Percentiles rank a stretch among this genome's conserved stretches.
These are phyloP conservation scores for Cosmia trapezina DNA, from an alignment of 2,888 invertebrate genomes.

Conservation along the genomic window DNA sequence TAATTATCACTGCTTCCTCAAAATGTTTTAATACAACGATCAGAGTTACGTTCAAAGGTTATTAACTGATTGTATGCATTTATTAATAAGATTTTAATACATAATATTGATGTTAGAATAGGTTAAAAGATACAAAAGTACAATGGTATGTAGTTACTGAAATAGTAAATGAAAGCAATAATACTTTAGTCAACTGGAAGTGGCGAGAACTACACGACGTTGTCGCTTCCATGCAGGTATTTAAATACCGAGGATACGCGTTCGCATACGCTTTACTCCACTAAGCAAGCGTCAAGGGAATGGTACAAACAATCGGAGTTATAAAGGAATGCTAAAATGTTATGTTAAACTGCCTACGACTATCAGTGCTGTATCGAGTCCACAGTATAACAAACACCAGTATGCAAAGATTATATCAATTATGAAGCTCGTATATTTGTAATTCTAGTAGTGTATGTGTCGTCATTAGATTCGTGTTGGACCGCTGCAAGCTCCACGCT, in stretches of 20 bases:
- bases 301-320: conserved; percentile 42
- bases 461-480: conserved; percentile 58
- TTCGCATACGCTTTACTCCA: conserved; percentile 17
- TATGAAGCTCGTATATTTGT: conserved; percentile 55
- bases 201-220: not conserved
- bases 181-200: conserved; percentile 49
- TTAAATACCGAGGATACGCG: conserved; percentile 9
- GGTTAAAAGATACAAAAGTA: conserved; percentile 56
- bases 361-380: conserved; percentile 53
- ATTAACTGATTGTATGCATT: conserved; percentile 39
- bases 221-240: conserved; percentile 11
- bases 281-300: conserved; percentile 45
- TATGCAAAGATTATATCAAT: conserved; percentile 62
- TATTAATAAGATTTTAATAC: conserved; percentile 44
- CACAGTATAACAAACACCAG: conserved; percentile 51
- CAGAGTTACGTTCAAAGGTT: conserved; percentile 27
- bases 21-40: conserved; percentile 34
- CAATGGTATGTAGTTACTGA: conserved; percentile 59
- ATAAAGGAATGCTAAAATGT: conserved; percentile 56
- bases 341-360: conserved; percentile 65
- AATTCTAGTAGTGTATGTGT: conserved; percentile 60
- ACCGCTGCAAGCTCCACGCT: conserved; percentile 69
- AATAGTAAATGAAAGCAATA: conserved; percentile 56
- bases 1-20: conserved; percentile 34
- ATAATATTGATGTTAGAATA: conserved; percentile 55